These are phyloP conservation scores for Serrognathus titanus DNA, from an alignment of 2,888 invertebrate genomes.

Conservation along the genomic window DNA sequence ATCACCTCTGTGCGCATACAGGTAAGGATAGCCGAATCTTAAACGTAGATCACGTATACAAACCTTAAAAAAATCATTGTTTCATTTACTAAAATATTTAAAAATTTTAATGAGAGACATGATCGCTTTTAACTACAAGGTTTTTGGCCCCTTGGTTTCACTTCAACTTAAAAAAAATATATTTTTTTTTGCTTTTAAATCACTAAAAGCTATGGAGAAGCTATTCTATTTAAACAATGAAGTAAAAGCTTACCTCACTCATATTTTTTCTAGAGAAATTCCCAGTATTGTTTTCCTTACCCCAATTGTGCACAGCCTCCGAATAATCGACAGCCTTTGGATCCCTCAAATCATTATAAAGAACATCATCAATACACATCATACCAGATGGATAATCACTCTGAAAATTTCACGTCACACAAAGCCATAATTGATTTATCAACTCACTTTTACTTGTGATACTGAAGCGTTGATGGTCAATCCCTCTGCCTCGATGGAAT, in stretches of 20 bases:
- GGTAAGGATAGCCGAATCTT: slow-evolving; percentile 64
- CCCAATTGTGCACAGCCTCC: slow-evolving; percentile 62
- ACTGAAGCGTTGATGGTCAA: background rate
- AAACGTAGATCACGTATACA: slow-evolving; percentile 53
- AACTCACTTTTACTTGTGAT: background rate
- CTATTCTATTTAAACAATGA: too few species aligned
- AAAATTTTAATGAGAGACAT: too few species aligned
- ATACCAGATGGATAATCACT: slow-evolving; percentile 66
- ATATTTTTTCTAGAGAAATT: slow-evolving; percentile 54
- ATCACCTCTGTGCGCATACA: slow-evolving; percentile 87
- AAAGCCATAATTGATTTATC: background rate
- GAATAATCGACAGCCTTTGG: slow-evolving; percentile 64
- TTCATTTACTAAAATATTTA: too few species aligned
- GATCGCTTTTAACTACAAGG: too few species aligned
- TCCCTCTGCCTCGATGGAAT: slow-evolving; percentile 59
- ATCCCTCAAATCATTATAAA: slow-evolving; percentile 72
- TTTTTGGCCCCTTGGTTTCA: too few species aligned
- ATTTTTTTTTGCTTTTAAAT: too few species aligned
- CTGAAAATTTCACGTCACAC: slow-evolving; percentile 40
- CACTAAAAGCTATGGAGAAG: too few species aligned
- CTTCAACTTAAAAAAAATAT: too few species aligned
- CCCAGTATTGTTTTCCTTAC: slow-evolving; percentile 46
- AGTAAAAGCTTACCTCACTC: slow-evolving; percentile 47
- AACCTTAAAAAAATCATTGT: slow-evolving; percentile 35
- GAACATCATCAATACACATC: slow-evolving; percentile 74